A percentile compares a stretch with the other conserved stretches of the same genome.
Conservation (phyloP, 2,113 vertebrate species). For the Nesoenas mayeri region DNA sequence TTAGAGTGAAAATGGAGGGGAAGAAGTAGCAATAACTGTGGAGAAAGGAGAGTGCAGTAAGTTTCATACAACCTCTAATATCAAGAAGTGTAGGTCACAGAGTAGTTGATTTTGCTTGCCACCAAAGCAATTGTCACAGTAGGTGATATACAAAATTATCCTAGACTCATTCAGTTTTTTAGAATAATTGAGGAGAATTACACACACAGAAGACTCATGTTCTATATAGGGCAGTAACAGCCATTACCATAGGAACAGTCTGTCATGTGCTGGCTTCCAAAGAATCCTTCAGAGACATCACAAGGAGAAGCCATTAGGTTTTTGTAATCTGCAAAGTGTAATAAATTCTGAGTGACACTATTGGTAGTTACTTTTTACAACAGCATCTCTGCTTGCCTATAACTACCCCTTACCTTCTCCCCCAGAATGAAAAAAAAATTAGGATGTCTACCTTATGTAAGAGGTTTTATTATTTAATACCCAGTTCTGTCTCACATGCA, state of each 20-base stretch:
- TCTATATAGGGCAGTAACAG: neutral
- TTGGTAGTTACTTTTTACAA: neutral
- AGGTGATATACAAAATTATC: constrained; percentile 51
- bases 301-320: neutral
- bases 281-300: constrained; percentile 1
- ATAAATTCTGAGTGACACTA: neutral
- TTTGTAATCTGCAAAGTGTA: neutral
- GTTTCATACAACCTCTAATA: constrained; percentile 38
- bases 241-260: constrained; percentile 6
- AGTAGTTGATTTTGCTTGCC: constrained; percentile 53
- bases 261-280: neutral
- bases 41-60: constrained; percentile 31
- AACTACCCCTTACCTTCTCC: neutral
- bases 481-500: neutral
- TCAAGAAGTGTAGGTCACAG: constrained; percentile 3
- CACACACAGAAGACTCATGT: constrained; percentile 9
- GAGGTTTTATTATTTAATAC: neutral
- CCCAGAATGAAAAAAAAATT: neutral
- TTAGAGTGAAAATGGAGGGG: constrained; percentile 19
- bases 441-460: neutral
- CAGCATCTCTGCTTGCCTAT: neutral
- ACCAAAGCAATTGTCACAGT: constrained; percentile 52
- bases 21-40: constrained; percentile 34
- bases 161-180: constrained; percentile 23
- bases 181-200: constrained; percentile 37